phyloP scores from a whole-genome alignment of 2,797 vertebrate genomes.

The Petrocephalus schoutedeni region DNA sequence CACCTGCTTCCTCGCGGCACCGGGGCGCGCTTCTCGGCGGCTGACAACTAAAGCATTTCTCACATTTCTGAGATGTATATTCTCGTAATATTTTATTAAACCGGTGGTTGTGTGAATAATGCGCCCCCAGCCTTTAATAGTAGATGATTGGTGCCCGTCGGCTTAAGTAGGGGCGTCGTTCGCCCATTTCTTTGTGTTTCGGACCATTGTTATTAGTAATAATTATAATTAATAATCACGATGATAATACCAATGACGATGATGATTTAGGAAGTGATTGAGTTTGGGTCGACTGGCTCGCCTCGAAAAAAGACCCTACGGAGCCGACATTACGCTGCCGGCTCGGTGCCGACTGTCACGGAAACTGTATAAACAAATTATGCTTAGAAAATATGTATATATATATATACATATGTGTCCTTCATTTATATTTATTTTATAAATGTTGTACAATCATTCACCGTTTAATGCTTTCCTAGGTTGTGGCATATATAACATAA shows the following conservation, averaged over 20 bases:
- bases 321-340: neutral
- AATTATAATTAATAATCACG: neutral
- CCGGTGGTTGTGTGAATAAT: neutral
- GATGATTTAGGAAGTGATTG: neutral
- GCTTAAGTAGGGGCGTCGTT: neutral
- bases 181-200: neutral
- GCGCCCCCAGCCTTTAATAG: neutral
- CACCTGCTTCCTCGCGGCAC: neutral
- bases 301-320: neutral
- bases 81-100: neutral
- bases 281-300: neutral
- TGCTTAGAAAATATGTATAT: neutral
- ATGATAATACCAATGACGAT: neutral
- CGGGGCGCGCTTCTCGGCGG: neutral
- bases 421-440: neutral
- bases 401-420: neutral
- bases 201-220: neutral
- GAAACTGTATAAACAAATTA: neutral
- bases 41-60: neutral
- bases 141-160: neutral
- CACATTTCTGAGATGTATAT: neutral
- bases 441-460: neutral
- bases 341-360: neutral
- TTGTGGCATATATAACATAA: neutral
- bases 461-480: neutral